Conservation (phyloP, 2,113 vertebrate genomes). For the Forbesichthys agassizii region DNA sequence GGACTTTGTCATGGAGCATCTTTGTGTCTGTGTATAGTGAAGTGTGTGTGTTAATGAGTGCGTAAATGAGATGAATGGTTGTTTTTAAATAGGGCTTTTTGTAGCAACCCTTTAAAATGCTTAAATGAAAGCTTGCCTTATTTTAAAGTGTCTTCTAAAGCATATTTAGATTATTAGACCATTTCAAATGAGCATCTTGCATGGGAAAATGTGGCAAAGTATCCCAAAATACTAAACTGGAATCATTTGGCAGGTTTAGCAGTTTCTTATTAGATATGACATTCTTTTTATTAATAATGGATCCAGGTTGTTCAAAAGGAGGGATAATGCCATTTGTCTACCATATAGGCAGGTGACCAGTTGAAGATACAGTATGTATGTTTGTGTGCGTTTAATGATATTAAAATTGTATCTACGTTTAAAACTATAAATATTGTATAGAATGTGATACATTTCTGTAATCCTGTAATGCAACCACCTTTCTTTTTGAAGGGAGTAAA, state of each 20-base stretch:
- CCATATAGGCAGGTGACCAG: constrained; percentile 45
- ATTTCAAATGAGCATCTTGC: constrained; percentile 57
- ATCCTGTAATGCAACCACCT: constrained; percentile 91
- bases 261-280: constrained; percentile 28
- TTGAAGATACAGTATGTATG: constrained; percentile 47
- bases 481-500: constrained; percentile 89
- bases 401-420: constrained; percentile 73
- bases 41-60: constrained; percentile 24
- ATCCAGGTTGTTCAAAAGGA: constrained; percentile 25
- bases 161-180: constrained; percentile 35
- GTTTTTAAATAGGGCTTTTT: constrained; percentile 62
- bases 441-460: constrained; percentile 78
- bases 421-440: constrained; percentile 83
- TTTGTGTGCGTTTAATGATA: constrained; percentile 51
- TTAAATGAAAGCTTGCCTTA: constrained; percentile 54
- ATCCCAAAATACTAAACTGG: constrained; percentile 63
- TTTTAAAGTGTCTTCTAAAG: constrained; percentile 31
- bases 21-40: constrained; percentile 23
- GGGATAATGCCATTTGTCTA: constrained; percentile 42
- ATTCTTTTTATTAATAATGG: constrained; percentile 17
- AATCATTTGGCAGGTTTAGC: constrained; percentile 47
- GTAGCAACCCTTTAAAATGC: constrained; percentile 41
- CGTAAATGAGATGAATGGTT: constrained; percentile 13
- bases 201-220: constrained; percentile 52
- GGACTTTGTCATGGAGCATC: constrained; percentile 19